phyloP scores from a whole-genome alignment of 2,888 invertebrate species.

The Altica lythri region DNA sequence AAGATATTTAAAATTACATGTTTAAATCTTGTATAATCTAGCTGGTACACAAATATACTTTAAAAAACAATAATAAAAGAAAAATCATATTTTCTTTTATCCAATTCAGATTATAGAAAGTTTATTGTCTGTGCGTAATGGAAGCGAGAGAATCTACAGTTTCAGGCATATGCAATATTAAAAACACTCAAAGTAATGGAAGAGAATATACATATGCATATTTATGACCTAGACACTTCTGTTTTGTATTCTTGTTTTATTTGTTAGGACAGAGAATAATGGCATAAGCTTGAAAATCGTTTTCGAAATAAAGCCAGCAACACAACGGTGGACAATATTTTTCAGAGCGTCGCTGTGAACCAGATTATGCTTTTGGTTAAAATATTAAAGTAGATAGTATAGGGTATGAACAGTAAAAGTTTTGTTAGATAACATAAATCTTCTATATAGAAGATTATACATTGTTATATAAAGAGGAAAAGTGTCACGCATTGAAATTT shows the following conservation, averaged over 20 bases:
- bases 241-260: slow-evolving; percentile 28
- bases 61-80: slow-evolving; percentile 2
- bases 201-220: slow-evolving; percentile 31
- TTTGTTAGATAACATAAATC: too few relatives aligned
- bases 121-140: slow-evolving; percentile 23
- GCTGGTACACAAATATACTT: too few relatives aligned
- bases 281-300: slow-evolving; percentile 24
- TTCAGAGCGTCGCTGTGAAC: background rate
- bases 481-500: too few relatives aligned
- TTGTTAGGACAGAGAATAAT: slow-evolving; percentile 27
- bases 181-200: slow-evolving; percentile 36
- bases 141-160: slow-evolving; percentile 26
- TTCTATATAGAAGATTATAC: too few relatives aligned
- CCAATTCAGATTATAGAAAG: slow-evolving; percentile 21
- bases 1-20: too few relatives aligned
- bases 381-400: background rate
- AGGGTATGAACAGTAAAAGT: too few relatives aligned
- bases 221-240: slow-evolving; percentile 32
- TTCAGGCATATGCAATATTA: slow-evolving; percentile 32
- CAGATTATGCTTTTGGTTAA: background rate
- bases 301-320: slow-evolving; percentile 16
- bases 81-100: slow-evolving; percentile 20
- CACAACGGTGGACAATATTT: slow-evolving; percentile 11
- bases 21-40: too few relatives aligned
- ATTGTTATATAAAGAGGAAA: too few relatives aligned